phyloP scores from a whole-genome alignment of 1,140 invertebrate species.

The Drosophila tani region DNA sequence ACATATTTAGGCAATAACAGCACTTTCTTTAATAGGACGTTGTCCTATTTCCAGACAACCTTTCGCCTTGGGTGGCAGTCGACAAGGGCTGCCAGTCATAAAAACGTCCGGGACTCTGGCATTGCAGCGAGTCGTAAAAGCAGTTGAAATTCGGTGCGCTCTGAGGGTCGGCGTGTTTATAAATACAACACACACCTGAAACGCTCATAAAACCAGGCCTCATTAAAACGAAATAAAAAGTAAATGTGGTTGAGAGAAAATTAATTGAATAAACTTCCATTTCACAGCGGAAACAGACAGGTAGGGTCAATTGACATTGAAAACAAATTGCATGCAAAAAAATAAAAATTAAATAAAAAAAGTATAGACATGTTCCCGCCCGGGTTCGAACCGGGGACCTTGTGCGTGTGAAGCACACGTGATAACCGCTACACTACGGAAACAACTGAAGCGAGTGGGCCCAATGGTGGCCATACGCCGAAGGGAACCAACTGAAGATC shows the following conservation, averaged over 20 bases:
- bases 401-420: conserved; percentile 89
- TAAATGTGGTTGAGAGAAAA: conserved; percentile 36
- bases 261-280: conserved; percentile 10
- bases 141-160: conserved; percentile 59
- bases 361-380: conserved; percentile 85
- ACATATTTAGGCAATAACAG: conserved; percentile 32
- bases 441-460: conserved; percentile 30
- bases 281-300: not conserved
- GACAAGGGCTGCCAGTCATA: conserved; percentile 39
- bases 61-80: conserved; percentile 40
- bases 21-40: conserved; percentile 42
- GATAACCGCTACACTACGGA: conserved; percentile 86
- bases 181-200: conserved; percentile 67
- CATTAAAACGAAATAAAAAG: conserved; percentile 67
- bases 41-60: conserved; percentile 28
- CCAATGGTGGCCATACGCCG: not conserved
- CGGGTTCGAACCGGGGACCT: conserved; percentile 89
- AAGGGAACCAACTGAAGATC: conserved; percentile 13
- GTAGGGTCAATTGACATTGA: conserved; percentile 21
- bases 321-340: conserved; percentile 8
- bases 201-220: conserved; percentile 60
- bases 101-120: conserved; percentile 60
- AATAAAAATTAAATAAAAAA: conserved; percentile 11
- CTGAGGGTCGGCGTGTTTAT: conserved; percentile 70
- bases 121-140: conserved; percentile 63